Base-by-base conservation (phyloP, 2,888 invertebrate genomes). In the Eretmocerus hayati region DNA sequence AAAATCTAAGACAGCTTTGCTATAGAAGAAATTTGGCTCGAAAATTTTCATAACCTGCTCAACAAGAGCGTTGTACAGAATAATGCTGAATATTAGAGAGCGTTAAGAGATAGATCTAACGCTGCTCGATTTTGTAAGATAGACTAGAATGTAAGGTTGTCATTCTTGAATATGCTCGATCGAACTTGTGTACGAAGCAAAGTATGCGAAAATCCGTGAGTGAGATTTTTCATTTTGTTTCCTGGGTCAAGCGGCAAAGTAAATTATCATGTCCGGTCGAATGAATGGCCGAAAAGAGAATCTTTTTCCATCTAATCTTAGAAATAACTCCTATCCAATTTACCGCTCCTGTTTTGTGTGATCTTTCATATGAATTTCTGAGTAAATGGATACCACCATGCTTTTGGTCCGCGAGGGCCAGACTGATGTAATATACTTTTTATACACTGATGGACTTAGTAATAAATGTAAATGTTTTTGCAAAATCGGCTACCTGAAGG, bases 351-450 rank as follows among this genome's bases (percentile, higher is more conserved):
- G 31, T 50, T 46, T 49, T 44, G 45, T 31, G 39, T 30, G 49
- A 33, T 52, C 45, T 35, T 46, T 26, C 46, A 48, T 52, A 51
- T 44, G 43, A 47, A 49, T 31, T 50, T 52, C 46, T 42, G 42
- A 47, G 22, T 48, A 56, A 58, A 53, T 20, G 41, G 59, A 59
- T 53, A 46, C 54, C 42, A 35, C 51, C 55, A 59, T 59, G 61
- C 60, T 62, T 62, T 62, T 59, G 59, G 63, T 58, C 62, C 58
- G 53, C 44, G 50, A 51, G 60, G 65, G 62, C 65, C 66, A 63
- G 69, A 69, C 69, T 69, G 68, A 69, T 69, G 67, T 68, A 68
- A 64, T 62, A 67, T 67, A 65, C 59, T 63, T 67, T 66, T 68
- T 67, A 67, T 63, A 66, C 62, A 62, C 63, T 62, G 59, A 62